Evolutionary conservation across 1,140 invertebrate species (phyloP).

Genomic region (Trachymyrmex septentrionalis): DNA sequence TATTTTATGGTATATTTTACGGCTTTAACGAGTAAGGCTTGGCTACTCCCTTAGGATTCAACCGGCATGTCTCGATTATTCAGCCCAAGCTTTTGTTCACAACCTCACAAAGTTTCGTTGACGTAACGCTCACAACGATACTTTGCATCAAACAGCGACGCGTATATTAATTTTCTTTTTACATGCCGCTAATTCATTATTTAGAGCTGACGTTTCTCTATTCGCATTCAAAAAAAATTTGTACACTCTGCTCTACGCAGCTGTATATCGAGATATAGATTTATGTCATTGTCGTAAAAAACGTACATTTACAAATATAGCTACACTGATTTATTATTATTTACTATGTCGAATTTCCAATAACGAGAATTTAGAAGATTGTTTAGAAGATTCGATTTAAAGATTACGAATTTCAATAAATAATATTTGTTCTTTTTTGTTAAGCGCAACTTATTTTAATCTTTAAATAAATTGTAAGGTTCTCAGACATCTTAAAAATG

Average conservation of each 20-base stretch:
- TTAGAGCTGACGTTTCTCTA: slow-evolving; percentile 41
- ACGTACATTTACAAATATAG: not conserved
- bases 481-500: too few relatives aligned
- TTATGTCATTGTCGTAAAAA: slow-evolving; percentile 38
- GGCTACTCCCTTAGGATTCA: not conserved
- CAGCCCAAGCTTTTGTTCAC: slow-evolving; percentile 40
- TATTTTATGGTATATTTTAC: slow-evolving; percentile 32
- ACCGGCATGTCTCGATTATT: slow-evolving; percentile 42
- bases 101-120: slow-evolving; percentile 23
- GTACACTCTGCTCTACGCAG: not conserved
- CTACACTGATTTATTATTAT: not conserved
- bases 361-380: not conserved
- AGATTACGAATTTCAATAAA: not conserved
- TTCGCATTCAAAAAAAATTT: slow-evolving; percentile 26
- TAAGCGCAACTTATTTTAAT: not conserved
- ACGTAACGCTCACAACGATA: slow-evolving; percentile 18
- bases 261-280: slow-evolving; percentile 10
- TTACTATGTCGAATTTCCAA: not conserved
- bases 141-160: slow-evolving; percentile 2
- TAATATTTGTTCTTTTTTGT: not conserved
- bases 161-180: slow-evolving; percentile 45
- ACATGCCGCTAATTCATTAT: slow-evolving; percentile 43
- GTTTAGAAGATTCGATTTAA: not conserved
- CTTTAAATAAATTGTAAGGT: not conserved
- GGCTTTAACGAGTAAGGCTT: slow-evolving; percentile 1